A percentile compares a stretch with the other conserved stretches of the same genome.
Conservation (phyloP, 2,113 vertebrate genomes). For the Larimichthys crocea region DNA sequence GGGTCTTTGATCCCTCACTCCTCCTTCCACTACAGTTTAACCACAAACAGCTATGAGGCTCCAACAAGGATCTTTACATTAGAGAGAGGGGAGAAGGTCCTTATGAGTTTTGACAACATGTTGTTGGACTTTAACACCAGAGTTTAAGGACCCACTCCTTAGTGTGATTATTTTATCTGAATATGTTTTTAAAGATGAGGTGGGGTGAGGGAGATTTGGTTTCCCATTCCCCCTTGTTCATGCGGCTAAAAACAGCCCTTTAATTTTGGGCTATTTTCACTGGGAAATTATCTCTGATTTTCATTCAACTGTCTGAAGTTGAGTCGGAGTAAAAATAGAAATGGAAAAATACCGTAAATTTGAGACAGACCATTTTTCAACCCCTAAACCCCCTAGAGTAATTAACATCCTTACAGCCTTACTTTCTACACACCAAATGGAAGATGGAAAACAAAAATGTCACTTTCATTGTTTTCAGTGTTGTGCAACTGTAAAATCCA, state of each 20-base stretch:
- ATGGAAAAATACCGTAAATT: background rate
- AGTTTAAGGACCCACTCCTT: background rate
- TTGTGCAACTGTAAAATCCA: background rate
- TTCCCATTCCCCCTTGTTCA: background rate
- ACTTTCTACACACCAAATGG: background rate
- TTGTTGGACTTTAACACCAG: slow-evolving; percentile 20
- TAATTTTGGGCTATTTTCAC: slow-evolving; percentile 1
- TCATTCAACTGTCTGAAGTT: background rate
- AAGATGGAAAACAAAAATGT: background rate
- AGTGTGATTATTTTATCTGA: slow-evolving; percentile 7
- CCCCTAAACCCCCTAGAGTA: background rate
- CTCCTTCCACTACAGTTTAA: slow-evolving; percentile 50
- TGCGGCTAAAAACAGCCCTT: background rate
- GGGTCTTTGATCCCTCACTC: slow-evolving; percentile 69
- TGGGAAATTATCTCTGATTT: background rate
- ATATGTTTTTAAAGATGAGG: background rate
- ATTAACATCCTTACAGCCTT: background rate
- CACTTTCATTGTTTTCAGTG: slow-evolving; percentile 1
- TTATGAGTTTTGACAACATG: slow-evolving; percentile 40
- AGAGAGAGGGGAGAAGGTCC: background rate
- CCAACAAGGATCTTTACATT: slow-evolving; percentile 33
- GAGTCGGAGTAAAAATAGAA: background rate
- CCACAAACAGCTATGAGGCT: slow-evolving; percentile 50
- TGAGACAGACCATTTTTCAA: background rate
- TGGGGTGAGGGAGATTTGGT: background rate